Evolutionary conservation across 1,140 invertebrate genomes (phyloP), one percentile per base, ranked within the genome.

Genomic region (Drosophila kurseongensis): DNA sequence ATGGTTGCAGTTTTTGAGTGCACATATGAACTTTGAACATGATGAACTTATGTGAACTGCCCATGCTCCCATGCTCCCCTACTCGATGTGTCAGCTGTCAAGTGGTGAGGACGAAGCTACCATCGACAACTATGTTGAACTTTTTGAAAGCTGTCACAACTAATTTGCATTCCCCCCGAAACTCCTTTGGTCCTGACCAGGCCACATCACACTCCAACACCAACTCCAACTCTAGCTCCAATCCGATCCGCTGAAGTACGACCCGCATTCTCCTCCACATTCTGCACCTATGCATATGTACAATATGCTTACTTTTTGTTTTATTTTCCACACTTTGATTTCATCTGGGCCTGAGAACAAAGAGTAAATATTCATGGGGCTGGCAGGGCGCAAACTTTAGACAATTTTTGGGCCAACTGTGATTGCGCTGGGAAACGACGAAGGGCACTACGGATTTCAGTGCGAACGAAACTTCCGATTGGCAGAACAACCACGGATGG

Each of bases 81-180:
- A 36, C 36, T 47, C 27, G 29, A n/a, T 62, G 65, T 57, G 45
- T 45, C 60, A 67, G 51, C 69, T 74, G 69, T 56, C 72, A 76
- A 51, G 36, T 57, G 45, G 16, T 6, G 51, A 56, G 51, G 13
- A 55, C 23, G 38, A 29, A 42, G 36, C 36, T 9, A 18, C 38
- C 59, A 83, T 83, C 73, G 80, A 89, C 83, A 88, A 83, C 83
- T 89, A 73, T 81, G 82, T 78, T 82, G 73, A 79, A 77, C 80
- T 88, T 89, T 88, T 80, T 78, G 85, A 88, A 80, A 88, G 84
- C 84, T 88, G 84, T 89, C 84, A 89, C 84, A 88, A 88, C 84
- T 88, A 89, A 88, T 88, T 88, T 88, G 84, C 84, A 88, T 88
- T n/a, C 42, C 38, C 29, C 4, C 8, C 29, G 8, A 5, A 5